Evolutionary conservation across 2,888 invertebrate genomes (phyloP).

Genomic region (Cylloceria caligata): DNA sequence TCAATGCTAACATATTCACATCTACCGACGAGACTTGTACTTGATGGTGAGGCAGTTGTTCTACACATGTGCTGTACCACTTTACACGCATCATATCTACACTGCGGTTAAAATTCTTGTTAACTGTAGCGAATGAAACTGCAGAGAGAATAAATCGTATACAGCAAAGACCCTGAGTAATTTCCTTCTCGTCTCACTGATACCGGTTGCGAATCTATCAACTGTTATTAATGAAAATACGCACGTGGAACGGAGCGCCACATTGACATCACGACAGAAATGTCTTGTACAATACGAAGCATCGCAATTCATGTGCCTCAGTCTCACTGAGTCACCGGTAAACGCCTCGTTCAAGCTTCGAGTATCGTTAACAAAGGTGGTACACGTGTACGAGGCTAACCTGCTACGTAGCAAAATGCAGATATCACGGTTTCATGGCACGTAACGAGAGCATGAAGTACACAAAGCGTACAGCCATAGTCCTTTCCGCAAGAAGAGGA

Average conservation of each 20-base stretch:
- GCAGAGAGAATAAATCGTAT: not conserved
- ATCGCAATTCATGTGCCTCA: conserved; percentile 41
- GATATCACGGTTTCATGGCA: conserved; percentile 39
- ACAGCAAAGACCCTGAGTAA: conserved; percentile 3
- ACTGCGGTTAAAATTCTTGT: not conserved
- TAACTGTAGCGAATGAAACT: not conserved
- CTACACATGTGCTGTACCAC: not conserved
- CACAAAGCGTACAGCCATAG: conserved; percentile 25
- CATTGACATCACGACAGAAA: conserved; percentile 22
- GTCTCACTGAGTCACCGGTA: conserved; percentile 55
- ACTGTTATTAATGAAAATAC: conserved; percentile 54
- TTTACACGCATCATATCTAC: not conserved
- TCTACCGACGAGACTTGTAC: not conserved
- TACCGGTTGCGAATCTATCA: conserved; percentile 25
- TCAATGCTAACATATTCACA: conserved; percentile 38
- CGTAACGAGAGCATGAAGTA: conserved; percentile 45
- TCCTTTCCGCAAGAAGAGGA: conserved; percentile 24
- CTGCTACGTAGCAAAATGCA: conserved; percentile 25
- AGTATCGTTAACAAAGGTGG: conserved; percentile 18
- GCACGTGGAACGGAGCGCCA: conserved; percentile 23
- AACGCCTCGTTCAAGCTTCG: conserved; percentile 28
- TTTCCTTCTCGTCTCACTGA: conserved; percentile 10
- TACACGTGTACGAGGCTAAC: conserved; percentile 41
- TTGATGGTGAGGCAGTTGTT: not conserved
- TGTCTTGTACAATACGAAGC: conserved; percentile 20